Conservation (phyloP, 92 coral and sea anemone genomes). For the Zoanthus solanderi region DNA sequence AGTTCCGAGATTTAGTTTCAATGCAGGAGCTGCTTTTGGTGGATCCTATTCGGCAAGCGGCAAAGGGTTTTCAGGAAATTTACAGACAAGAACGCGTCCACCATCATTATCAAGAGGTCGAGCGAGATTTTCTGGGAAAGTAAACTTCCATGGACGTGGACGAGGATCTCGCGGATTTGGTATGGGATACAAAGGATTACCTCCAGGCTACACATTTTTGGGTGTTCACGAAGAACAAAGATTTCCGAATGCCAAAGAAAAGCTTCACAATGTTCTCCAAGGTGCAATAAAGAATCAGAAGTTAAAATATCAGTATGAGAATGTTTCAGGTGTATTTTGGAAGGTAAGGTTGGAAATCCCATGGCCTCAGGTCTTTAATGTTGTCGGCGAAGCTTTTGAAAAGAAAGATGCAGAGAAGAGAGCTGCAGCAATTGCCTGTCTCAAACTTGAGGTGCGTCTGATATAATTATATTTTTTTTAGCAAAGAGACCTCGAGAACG, state of each 20-base stretch:
- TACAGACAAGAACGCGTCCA: not conserved
- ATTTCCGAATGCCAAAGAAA: conserved; percentile 82
- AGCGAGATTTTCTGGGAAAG: not conserved
- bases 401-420: conserved; percentile 79
- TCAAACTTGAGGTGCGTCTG: conserved; percentile 70
- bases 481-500: too few species aligned
- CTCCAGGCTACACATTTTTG: conserved; percentile 36
- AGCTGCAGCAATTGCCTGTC: conserved; percentile 86
- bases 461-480: too few species aligned
- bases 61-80: conserved; percentile 8
- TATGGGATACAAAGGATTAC: conserved; percentile 10
- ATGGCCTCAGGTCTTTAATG: conserved; percentile 78
- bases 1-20: conserved; percentile 3
- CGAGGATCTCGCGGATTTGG: conserved; percentile 23
- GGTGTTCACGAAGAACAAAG: conserved; percentile 80
- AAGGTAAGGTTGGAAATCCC: conserved; percentile 65
- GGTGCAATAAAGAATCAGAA: conserved; percentile 73
- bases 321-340: conserved; percentile 63
- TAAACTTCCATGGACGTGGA: conserved; percentile 16
- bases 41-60: conserved; percentile 12
- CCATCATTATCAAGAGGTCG: conserved; percentile 1
- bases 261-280: conserved; percentile 81
- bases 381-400: conserved; percentile 75
- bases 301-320: conserved; percentile 40
- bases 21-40: conserved; percentile 1